Conservation (phyloP, 1,140 invertebrate species). For the Archegozetes longisetosus region DNA sequence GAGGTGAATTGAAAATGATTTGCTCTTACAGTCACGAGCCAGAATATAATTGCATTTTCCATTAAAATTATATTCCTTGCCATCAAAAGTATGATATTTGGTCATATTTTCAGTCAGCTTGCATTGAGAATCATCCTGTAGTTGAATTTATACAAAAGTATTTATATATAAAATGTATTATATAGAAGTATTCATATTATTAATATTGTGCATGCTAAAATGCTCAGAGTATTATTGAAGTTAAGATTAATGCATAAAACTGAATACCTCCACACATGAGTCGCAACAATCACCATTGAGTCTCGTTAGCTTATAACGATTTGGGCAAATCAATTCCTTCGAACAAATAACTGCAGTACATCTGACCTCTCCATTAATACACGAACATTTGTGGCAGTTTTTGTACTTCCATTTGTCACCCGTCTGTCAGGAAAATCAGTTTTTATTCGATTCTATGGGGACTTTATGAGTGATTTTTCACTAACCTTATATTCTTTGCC, state of each 20-base stretch:
- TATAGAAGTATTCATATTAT: too few species aligned
- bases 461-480: too few species aligned
- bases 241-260: background rate
- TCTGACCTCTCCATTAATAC: conserved; percentile 53
- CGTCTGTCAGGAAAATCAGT: too few species aligned
- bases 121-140: background rate
- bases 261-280: conserved; percentile 56
- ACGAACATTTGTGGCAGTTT: conserved; percentile 65
- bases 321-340: conserved; percentile 41
- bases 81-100: conserved; percentile 54
- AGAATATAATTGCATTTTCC: conserved; percentile 78
- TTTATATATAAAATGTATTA: too few species aligned
- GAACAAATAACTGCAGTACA: conserved; percentile 61
- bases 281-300: conserved; percentile 64
- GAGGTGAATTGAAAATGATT: conserved; percentile 61
- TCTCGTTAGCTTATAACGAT: conserved; percentile 50
- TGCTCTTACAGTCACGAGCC: conserved; percentile 54
- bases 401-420: conserved; percentile 30
- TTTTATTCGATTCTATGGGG: too few species aligned
- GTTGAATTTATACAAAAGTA: background rate
- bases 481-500: conserved; percentile 26
- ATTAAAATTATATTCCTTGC: conserved; percentile 75
- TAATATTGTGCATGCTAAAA: too few species aligned
- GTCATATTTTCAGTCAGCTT: conserved; percentile 4
- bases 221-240: too few species aligned